Base-by-base conservation (phyloP, 2,113 vertebrate genomes). In the Plecturocebus donacophilus region DNA sequence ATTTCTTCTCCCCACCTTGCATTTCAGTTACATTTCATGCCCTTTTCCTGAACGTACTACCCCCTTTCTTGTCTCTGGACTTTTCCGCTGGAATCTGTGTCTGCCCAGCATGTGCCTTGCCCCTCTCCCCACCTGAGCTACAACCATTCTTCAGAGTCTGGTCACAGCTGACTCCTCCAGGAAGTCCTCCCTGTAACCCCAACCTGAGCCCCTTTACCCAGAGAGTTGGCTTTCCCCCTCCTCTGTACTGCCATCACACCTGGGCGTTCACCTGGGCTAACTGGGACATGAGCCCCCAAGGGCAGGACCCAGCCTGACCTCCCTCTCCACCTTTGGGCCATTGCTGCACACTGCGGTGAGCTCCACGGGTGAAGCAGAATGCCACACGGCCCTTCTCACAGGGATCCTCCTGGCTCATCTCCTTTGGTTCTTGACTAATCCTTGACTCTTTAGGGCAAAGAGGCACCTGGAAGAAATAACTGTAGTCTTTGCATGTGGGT, bases 281-380 rank as follows among this genome's bases (percentile, higher is more conserved):
- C 45, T 27, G 68, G 71, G n/a, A 66, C 42, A 42, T 0, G 54
- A n/a, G 8, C 6, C 13, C 9, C 61, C 40, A 71, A 76, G 7
- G 47, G 47, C 2, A 32, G 45, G 47, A 42, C 83, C 47, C 17
- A 12, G 16, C 32, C 61, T 56, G 84, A n/a, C 30, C 58, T 13
- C 12, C 14, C 40, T 66, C 61, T 23, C 12, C 17, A 38, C 68
- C 77, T 16, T 10, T 1, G 11, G 14, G 27, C 42, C n/a, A 38
- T 19, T 0, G 0, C 54, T 58, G 70, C 70, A 19, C 0, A 27
- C 3, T 8, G 4, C 0, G 2, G 38, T 21, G 20, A 10, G 40
- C 58, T 77, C 42, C 13, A 1, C 0, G 0, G 38, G 52, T 3
- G 1, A 40, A 49, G 42, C 38, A 12, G 27, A 49, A 8, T 25